These are phyloP conservation scores for Cyprinodon variegatus DNA, from an alignment of 2,113 vertebrate species.

Conservation along the genomic window DNA sequence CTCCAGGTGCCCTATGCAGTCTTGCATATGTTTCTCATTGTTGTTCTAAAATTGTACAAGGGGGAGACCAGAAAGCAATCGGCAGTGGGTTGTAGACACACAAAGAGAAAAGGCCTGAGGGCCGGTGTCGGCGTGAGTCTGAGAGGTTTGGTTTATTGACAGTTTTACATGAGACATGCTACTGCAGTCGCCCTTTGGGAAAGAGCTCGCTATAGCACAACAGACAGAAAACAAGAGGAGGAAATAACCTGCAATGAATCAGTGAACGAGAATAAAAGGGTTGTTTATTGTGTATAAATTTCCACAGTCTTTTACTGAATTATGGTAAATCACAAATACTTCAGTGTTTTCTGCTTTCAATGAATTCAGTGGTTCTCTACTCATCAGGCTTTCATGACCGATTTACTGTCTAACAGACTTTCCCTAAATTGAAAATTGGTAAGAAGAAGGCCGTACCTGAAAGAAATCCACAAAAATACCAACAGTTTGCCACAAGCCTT, in stretches of 20 bases:
- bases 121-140: slow-evolving; percentile 36
- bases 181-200: slow-evolving; percentile 42
- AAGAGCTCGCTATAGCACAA: slow-evolving; percentile 29
- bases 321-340: background rate
- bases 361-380: no score
- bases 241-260: slow-evolving; percentile 19
- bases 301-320: background rate
- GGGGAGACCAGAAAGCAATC: slow-evolving; percentile 68
- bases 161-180: slow-evolving; percentile 60
- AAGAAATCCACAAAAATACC: no score
- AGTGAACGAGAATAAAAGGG: background rate
- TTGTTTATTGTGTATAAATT: background rate
- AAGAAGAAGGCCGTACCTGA: background rate
- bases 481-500: no score
- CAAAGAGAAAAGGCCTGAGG: slow-evolving; percentile 46
- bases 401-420: background rate
- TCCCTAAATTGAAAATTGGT: background rate
- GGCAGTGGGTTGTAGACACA: slow-evolving; percentile 40
- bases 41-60: slow-evolving; percentile 61
- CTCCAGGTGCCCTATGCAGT: slow-evolving; percentile 50
- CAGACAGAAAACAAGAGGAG: slow-evolving; percentile 37
- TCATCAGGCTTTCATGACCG: no score
- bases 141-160: slow-evolving; percentile 64
- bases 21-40: slow-evolving; percentile 41
- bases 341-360: background rate